phyloP scores from a whole-genome alignment of 2,113 vertebrate species.

The Acrocephalus kingi region DNA sequence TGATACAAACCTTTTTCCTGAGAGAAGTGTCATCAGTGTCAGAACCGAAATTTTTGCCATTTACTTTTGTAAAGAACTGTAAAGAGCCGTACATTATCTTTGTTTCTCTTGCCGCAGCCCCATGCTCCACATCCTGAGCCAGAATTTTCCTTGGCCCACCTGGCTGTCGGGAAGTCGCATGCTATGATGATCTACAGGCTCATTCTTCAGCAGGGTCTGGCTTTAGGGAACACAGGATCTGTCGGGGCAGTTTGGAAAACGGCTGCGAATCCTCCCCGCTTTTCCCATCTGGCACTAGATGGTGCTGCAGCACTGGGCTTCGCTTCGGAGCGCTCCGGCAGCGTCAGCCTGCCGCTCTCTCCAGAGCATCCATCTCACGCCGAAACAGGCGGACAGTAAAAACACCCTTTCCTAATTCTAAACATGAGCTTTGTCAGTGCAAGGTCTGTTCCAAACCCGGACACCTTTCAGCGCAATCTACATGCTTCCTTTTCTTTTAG shows the following conservation, averaged over 20 bases:
- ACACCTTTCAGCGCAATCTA: not conserved
- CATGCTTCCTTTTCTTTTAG: not conserved
- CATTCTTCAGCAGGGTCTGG: not conserved
- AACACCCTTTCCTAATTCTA: not conserved
- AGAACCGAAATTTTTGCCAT: not conserved
- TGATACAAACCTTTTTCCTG: not conserved
- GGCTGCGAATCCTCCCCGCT: not conserved
- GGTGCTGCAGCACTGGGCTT: conserved; percentile 25
- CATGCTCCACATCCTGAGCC: not conserved
- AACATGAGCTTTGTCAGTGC: not conserved
- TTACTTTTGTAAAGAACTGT: not conserved
- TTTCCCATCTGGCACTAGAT: not conserved
- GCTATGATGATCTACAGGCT: not conserved
- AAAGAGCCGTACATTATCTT: not conserved
- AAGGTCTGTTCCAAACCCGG: not conserved
- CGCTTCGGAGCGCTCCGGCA: not conserved
- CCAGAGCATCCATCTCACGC: rapidly evolving
- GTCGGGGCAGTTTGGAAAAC: rapidly evolving
- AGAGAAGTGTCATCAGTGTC: not conserved
- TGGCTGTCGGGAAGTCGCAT: not conserved
- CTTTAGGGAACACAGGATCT: rapidly evolving
- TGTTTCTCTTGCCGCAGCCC: not conserved
- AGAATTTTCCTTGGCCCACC: not conserved
- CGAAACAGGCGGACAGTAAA: rapidly evolving
- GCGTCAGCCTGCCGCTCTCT: not conserved